Evolutionary conservation across 92 coral and sea anemone genomes (phyloP), one percentile per base, ranked within the genome.

Genomic region (Epizoanthus stellaris): DNA sequence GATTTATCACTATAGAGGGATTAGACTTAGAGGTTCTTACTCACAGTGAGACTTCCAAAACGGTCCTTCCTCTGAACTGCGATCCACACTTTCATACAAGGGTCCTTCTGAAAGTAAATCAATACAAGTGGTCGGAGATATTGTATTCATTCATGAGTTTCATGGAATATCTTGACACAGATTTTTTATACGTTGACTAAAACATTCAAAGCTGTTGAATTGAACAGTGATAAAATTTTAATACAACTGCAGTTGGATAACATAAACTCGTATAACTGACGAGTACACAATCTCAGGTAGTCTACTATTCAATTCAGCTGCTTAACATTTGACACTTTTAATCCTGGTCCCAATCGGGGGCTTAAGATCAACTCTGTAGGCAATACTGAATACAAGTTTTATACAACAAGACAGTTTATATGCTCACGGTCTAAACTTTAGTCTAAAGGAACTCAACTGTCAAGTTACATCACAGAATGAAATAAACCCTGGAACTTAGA

Each of bases 1-100:
- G 70, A 66, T 39, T 66, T 66, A 30, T 66, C 39, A 19, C 34
- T 19, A n/a, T n/a, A n/a, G n/a, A n/a, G n/a, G n/a, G n/a, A n/a
- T n/a, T n/a, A n/a, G n/a, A n/a, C n/a, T 36, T 42, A 9, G 57
- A 14, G 13, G 42, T 79, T 49, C 13, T 34, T 14, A 92, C 98
- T 94, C 83, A 94, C 98, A 74, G 70, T 94, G 93, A 3, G 98
- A 94, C 40, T 94, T 94, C 98, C 98, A 94, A 42, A 91, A 84
- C 52, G 95, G 98, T 40, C 85, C 90, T 61, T 87, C 88, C 10
- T 86, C 90, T 39, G 56, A 19, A 25, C 20, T 63, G 0, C 61
- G 58, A 5, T 79, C 70, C 56, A 79, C 72, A 79, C 83, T 62
- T 79, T 62, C 83, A 63, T 42, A 45, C 7, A 40, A 42, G 25